phyloP scores from a whole-genome alignment of 2,797 vertebrate genomes.

The Anableps anableps region DNA sequence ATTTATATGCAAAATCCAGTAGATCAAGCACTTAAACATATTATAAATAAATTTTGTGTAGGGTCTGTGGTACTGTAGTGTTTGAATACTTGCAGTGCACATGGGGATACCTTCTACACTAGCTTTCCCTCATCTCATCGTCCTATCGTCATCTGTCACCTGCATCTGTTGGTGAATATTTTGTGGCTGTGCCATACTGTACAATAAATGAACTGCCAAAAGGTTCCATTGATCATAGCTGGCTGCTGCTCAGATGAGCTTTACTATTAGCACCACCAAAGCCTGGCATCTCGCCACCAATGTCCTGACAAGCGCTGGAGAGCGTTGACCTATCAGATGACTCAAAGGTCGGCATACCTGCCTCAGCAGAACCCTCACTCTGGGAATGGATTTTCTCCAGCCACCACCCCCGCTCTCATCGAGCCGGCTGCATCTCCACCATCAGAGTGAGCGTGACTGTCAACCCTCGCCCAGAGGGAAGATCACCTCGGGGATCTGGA shows the following conservation, averaged over 20 bases:
- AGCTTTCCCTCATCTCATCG: conserved; percentile 29
- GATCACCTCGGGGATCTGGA: conserved; percentile 75
- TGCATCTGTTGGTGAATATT: conserved; percentile 63
- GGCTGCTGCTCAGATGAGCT: conserved; percentile 75
- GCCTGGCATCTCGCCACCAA: conserved; percentile 67
- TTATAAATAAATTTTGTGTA: conserved; percentile 24
- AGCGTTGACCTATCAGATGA: conserved; percentile 79
- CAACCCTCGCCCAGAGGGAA: conserved; percentile 45
- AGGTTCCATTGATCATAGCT: conserved; percentile 75
- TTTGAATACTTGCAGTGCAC: conserved; percentile 10
- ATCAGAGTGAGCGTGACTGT: conserved; percentile 63
- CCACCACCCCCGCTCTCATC: conserved; percentile 73
- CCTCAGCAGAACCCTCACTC: conserved; percentile 80
- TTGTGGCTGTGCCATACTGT: conserved; percentile 63
- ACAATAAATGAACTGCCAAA: conserved; percentile 70
- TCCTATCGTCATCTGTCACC: conserved; percentile 60
- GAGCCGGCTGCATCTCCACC: conserved; percentile 71
- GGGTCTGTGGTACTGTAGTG: background rate
- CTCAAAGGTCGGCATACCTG: conserved; percentile 83
- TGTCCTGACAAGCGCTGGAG: conserved; percentile 70
- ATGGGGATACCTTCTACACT: conserved; percentile 22
- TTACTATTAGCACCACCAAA: conserved; percentile 71
- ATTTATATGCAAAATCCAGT: conserved; percentile 31
- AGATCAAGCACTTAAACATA: conserved; percentile 22
- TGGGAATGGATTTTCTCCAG: conserved; percentile 81